Base-by-base conservation (phyloP, 2,888 invertebrate genomes). In the Syrphus vitripennis region DNA sequence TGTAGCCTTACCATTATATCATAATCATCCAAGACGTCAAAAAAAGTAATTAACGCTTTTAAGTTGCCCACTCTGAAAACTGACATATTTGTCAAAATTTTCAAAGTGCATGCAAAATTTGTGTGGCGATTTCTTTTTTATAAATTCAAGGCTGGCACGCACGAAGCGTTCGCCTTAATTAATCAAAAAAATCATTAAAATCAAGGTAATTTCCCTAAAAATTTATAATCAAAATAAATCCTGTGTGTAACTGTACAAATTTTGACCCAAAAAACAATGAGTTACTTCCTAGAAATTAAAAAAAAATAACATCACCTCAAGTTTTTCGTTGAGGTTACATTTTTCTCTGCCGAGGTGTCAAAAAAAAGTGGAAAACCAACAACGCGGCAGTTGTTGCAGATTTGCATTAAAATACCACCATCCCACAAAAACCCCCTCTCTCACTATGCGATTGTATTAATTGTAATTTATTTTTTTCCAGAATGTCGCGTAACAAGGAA, bases 401-500 rank as follows among this genome's bases (percentile, higher is more conserved):
- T 71, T 82, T 77, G 69, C 83, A 79, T 70, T 75, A 14, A 7
- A 59, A 59, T 59, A 37, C 37, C 65, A 37, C 37, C 65, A 65
- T 45, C 19, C 14, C 12, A 16, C 19, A 31, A 31, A 45, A 42
- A 57, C 26, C 14, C 29, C 29, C 29, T 16, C 29, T 24, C 29
- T 16, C 3, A 4, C 40, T 21, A 0, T 37, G 2, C n/a, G 37
- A 63, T 26, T n/a, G 48, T n/a, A n/a, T n/a, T n/a, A n/a, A n/a
- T 21, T 48, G 10, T 45, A 2, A 19, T 10, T 21, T 26, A 2
- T 34, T 34, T 21, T 75, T n/a, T 45, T 31, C 24, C 75, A 94
- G 92, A 89, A 95, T 95, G 95, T 95, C 95, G 57, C 94, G 95
- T 72, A 94, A 94, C 93, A 95, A 94, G 93, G 95, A 95, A 89